Base-by-base conservation (phyloP, 2,797 vertebrate genomes). In the Falco berigora region DNA sequence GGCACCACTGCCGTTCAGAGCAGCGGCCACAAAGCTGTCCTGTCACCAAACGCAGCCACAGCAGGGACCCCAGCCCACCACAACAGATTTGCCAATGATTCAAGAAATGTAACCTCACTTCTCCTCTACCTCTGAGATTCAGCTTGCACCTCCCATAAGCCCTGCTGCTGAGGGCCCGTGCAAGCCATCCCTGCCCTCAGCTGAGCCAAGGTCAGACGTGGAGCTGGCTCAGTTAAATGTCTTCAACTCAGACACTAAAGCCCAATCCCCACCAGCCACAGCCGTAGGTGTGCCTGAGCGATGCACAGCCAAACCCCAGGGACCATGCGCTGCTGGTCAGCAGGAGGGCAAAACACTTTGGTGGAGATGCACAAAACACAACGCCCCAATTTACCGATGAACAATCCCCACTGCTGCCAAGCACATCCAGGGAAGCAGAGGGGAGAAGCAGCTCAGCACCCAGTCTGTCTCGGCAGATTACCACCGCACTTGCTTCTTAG, bases 341-440 rank as follows among this genome's bases (percentile, higher is more conserved):
- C 1, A 0, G 16, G 8, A 42, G n/a, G 64, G 25, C 18, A 66
- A 17, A 59, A 18, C 63, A 4, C 59, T 18, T 1, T 9, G 4
- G 10, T 2, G 34, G 36, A 34, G 47, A 71, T 3, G 49, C 34
- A 32, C 72, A 63, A 42, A 74, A 16, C 6, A 0, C 63, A n/a
- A 22, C 2, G 1, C 24, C 46, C 13, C 50, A 1, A 1, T 56
- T 20, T 9, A 17, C 36, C 1, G 72, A 21, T 0, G 20, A 22
- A 32, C 0, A 2, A 19, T 25, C 59, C 79, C 25, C 8, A 1
- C 3, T 4, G 5, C 34, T 18, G 61, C 68, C 42, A 24, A 21
- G 40, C 14, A 0, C 8, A 1, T 0, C 8, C 38, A 14, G 63
- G 67, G 53, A 10, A 13, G 15, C 28, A 0, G 0, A 42, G 23